Percentiles rank a stretch among this genome's conserved stretches.
phyloP scores from a whole-genome alignment of 2,797 vertebrate genomes.

The Urosaurus nigricauda region DNA sequence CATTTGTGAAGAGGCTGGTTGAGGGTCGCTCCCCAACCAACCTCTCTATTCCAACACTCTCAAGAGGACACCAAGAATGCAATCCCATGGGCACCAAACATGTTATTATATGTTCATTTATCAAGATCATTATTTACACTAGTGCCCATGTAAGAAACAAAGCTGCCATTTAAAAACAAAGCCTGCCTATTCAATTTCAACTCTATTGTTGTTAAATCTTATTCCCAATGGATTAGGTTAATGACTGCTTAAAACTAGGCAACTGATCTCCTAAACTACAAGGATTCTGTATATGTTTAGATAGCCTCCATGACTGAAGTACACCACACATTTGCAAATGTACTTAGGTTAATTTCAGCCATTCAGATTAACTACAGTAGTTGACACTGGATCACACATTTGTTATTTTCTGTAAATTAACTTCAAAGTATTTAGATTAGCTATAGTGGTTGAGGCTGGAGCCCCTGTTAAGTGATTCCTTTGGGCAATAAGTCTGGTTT shows the following conservation, averaged over 20 bases:
- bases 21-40: not conserved
- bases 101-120: not conserved
- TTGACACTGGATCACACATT: not conserved
- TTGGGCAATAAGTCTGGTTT: not conserved
- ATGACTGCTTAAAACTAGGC: not conserved
- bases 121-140: not conserved
- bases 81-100: not conserved
- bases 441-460: too few relatives aligned
- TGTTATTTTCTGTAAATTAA: not conserved
- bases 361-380: not conserved
- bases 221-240: not conserved
- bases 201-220: not conserved
- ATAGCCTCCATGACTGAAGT: not conserved
- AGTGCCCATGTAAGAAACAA: not conserved
- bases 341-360: not conserved
- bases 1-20: too few relatives aligned
- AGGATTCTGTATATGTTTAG: not conserved
- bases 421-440: not conserved
- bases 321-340: not conserved
- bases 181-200: not conserved
- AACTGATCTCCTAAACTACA: not conserved
- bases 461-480: too few relatives aligned
- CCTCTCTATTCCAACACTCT: not conserved
- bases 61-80: not conserved
- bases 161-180: accelerated